A percentile compares a stretch with the other conserved stretches of the same genome.
These are phyloP conservation scores for Syngnathoides biaculeatus DNA, from an alignment of 2,113 vertebrate species.

Conservation along the genomic window DNA sequence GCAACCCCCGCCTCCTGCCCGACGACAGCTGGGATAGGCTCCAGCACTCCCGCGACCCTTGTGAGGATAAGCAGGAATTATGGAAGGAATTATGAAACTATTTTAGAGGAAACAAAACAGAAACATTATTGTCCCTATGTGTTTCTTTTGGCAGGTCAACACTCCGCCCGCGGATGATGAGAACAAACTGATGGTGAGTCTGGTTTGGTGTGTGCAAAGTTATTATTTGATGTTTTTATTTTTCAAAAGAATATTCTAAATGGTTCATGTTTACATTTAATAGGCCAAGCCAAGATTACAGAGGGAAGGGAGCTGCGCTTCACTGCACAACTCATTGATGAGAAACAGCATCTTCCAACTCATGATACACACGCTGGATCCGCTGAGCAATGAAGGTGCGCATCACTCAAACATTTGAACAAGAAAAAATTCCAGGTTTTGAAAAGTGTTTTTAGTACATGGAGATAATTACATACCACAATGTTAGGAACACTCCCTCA, in stretches of 20 bases:
- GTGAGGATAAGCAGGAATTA: too few species aligned
- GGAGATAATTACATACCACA: neutral
- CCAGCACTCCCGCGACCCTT: too few species aligned
- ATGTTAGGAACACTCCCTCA: too few species aligned
- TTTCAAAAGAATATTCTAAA: neutral
- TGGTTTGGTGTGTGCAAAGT: neutral
- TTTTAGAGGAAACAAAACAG: neutral
- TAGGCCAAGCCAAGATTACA: constrained; percentile 73
- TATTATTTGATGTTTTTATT: neutral
- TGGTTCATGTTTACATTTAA: neutral
- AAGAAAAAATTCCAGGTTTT: neutral
- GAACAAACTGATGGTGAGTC: constrained; percentile 68
- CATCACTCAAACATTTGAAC: neutral
- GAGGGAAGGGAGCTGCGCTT: constrained; percentile 75
- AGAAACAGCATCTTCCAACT: constrained; percentile 78
- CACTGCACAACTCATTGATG: constrained; percentile 75
- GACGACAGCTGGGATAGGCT: too few species aligned
- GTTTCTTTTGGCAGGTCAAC: constrained; percentile 39
- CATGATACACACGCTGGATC: constrained; percentile 77
- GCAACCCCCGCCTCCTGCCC: too few species aligned
- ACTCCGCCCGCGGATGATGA: constrained; percentile 48
- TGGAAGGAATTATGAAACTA: neutral
- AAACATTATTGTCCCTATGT: constrained; percentile 11
- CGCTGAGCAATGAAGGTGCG: constrained; percentile 67
- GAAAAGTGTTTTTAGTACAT: neutral